Evolutionary conservation across 2,113 vertebrate species (phyloP), one percentile per base, ranked within the genome.

Genomic region (Tor tambroides): DNA sequence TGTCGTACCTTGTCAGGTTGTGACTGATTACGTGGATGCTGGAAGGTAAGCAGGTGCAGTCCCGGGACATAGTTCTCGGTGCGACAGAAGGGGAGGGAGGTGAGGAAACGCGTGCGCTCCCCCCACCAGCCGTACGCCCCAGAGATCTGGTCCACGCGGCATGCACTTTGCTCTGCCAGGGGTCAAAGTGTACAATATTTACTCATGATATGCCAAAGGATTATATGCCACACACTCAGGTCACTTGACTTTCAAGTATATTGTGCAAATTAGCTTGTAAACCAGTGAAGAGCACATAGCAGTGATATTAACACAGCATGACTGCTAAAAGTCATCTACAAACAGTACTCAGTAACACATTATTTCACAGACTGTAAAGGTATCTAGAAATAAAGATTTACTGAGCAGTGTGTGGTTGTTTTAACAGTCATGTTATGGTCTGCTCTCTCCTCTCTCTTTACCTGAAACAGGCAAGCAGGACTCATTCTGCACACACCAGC

Each of bases 41-140:
- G 96, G 93, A 96, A 98, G 91, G 97, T 97, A 91, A 98, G 96
- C 91, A 97, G 95, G 93, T 98, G 97, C 89, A 98, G 95, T 92
- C 97, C 97, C 74, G 97, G 97, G 90, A 97, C 93, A 94, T 96
- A 97, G 93, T 96, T 97, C 92, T 96, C 96, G 88, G 94, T 96
- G 91, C 96, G 94, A 87, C 97, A 98, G 92, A 92, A 95, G 89
- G 96, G 95, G 93, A 98, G 94, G 90, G 96, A 95, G 46, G 96
- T 97, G 89, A 98, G 93, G 67, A 98, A 98, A 93, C 95, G 95
- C 46, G 96, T 96, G 65, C 93, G 94, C 54, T 96, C 95, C 87
- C 97, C 97, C 97, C 97, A 98, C 97, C 97, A 98, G 94, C 97
- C 97, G 80, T 96, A 96, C 14, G 96, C 96, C 87, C 96, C 97